A percentile compares a stretch with the other conserved stretches of the same genome.
phyloP scores from a whole-genome alignment of 2,113 vertebrate genomes.

The Poeciliopsis occidentalis region DNA sequence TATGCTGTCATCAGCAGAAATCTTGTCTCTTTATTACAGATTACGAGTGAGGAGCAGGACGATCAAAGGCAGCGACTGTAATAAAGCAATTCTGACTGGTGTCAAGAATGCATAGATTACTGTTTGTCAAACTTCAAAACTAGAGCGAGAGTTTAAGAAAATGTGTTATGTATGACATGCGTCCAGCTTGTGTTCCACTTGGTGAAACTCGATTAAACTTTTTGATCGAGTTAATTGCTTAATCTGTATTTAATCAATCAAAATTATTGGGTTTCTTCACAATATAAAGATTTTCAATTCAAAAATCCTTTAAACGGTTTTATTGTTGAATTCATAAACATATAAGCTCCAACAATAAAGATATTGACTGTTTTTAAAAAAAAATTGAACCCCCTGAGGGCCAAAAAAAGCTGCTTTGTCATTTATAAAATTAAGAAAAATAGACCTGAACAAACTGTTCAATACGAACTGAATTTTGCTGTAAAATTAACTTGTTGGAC shows the following conservation, averaged over 20 bases:
- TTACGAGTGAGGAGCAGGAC: constrained; percentile 11
- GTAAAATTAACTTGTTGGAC: background rate
- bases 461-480: background rate
- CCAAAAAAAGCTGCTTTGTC: too few relatives aligned
- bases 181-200: background rate
- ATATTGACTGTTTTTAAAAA: too few relatives aligned
- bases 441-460: background rate
- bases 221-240: too few relatives aligned
- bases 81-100: constrained; percentile 6
- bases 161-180: background rate
- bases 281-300: too few relatives aligned
- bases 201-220: background rate
- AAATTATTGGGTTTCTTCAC: too few relatives aligned
- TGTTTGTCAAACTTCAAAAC: constrained; percentile 5
- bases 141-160: background rate
- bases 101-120: constrained; percentile 12
- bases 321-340: too few relatives aligned
- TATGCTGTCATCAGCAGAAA: constrained; percentile 45
- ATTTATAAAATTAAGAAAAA: too few relatives aligned
- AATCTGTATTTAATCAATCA: too few relatives aligned
- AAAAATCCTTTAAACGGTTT: too few relatives aligned
- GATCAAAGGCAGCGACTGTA: constrained; percentile 20
- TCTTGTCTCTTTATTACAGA: constrained; percentile 15
- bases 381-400: too few relatives aligned
- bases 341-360: too few relatives aligned